A percentile compares a stretch with the other conserved stretches of the same genome.
phyloP scores from a whole-genome alignment of 2,113 vertebrate genomes.

The Lichenostomus cassidix region DNA sequence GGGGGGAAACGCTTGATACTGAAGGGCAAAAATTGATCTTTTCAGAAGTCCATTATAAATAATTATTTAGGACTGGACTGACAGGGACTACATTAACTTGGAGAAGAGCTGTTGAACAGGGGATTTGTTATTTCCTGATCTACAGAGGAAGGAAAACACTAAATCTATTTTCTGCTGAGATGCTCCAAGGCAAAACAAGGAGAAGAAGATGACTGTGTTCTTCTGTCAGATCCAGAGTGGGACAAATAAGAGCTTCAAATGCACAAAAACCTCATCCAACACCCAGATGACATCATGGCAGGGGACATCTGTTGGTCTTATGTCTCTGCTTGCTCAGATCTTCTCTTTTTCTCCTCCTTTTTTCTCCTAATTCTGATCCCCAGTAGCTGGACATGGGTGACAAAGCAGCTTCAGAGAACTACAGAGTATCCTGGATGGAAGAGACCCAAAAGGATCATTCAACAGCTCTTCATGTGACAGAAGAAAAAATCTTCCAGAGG shows the following conservation, averaged over 20 bases:
- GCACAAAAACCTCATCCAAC: background rate
- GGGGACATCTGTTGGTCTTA: background rate
- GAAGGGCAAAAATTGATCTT: background rate
- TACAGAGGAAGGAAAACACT: background rate
- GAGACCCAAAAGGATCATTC: background rate
- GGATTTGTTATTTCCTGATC: background rate
- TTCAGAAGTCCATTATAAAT: background rate
- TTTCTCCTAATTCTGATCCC: background rate
- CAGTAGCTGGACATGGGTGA: fast-evolving
- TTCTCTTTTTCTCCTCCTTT: background rate
- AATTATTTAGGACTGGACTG: background rate
- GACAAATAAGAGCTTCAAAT: background rate
- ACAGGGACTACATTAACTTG: background rate
- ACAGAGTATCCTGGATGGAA: background rate
- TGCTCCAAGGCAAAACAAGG: background rate
- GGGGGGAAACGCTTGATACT: background rate
- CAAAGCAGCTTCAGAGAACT: background rate
- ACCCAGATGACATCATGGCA: background rate
- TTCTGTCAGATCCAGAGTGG: background rate
- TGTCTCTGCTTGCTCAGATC: background rate
- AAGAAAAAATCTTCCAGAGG: background rate
- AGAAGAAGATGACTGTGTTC: background rate
- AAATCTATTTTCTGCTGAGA: background rate
- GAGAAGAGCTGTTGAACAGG: background rate
- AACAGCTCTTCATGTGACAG: background rate